Percentiles rank a stretch among this genome's conserved stretches.
These are phyloP conservation scores for Drosophila elegans DNA, from an alignment of 1,140 invertebrate species.

Conservation along the genomic window DNA sequence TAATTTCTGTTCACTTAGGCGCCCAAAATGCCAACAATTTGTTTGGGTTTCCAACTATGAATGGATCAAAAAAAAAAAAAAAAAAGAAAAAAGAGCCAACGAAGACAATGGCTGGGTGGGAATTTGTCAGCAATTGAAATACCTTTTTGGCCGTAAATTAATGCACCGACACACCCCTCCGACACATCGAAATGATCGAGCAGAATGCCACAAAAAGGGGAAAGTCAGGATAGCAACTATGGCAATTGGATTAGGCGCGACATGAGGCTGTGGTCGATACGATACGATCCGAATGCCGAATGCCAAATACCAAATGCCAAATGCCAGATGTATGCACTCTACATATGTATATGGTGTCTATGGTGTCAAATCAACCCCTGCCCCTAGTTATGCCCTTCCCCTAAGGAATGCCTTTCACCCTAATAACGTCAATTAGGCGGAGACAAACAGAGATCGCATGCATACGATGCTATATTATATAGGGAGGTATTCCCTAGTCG, in stretches of 20 bases:
- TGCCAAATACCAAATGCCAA: slow-evolving; percentile 21
- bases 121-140: slow-evolving; percentile 69
- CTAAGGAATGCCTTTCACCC: slow-evolving; percentile 5
- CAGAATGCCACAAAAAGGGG: slow-evolving; percentile 15
- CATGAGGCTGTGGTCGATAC: slow-evolving; percentile 41
- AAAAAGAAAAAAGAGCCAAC: not conserved
- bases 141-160: slow-evolving; percentile 59
- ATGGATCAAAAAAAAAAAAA: not conserved
- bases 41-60: slow-evolving; percentile 2
- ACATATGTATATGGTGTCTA: not conserved
- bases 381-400: not conserved
- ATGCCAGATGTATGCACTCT: slow-evolving; percentile 22
- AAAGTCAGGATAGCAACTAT: slow-evolving; percentile 55
- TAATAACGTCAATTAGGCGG: slow-evolving; percentile 75
- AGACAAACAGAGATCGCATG: slow-evolving; percentile 30
- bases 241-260: slow-evolving; percentile 68
- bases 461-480: not conserved
- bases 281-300: too few relatives aligned
- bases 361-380: slow-evolving; percentile 25
- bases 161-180: slow-evolving; percentile 59
- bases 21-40: slow-evolving; percentile 15
- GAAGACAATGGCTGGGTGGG: slow-evolving; percentile 10
- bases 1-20: slow-evolving; percentile 9
- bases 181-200: slow-evolving; percentile 22
- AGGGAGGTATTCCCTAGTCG: slow-evolving; percentile 35